phyloP scores from a whole-genome alignment of 92 coral and sea anemone species.

The Porites lobata region DNA sequence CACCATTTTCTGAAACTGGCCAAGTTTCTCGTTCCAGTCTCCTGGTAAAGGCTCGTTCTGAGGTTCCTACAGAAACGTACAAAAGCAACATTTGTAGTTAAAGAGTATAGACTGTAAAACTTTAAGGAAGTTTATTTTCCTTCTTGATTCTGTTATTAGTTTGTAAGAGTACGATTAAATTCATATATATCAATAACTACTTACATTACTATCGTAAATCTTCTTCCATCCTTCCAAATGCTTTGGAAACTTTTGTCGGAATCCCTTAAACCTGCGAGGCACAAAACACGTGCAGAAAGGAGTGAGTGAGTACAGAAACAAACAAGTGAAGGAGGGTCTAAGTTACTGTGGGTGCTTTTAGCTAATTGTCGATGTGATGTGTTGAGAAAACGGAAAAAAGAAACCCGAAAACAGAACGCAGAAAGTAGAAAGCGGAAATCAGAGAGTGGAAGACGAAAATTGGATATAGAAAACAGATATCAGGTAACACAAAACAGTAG shows the following conservation, averaged over 20 bases:
- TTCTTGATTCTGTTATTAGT: too few species aligned
- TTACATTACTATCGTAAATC: constrained; percentile 96
- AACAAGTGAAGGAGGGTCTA: neutral
- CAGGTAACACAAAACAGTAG: too few species aligned
- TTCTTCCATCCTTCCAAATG: constrained; percentile 96
- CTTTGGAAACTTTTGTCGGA: constrained; percentile 91
- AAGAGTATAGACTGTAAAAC: too few species aligned
- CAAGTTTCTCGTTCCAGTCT: constrained; percentile 94
- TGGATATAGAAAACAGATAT: too few species aligned
- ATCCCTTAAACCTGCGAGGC: constrained; percentile 86
- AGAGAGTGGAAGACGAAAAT: too few species aligned
- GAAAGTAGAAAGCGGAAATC: too few species aligned
- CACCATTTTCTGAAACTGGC: constrained; percentile 90
- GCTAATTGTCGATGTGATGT: neutral
- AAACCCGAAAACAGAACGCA: too few species aligned
- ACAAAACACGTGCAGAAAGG: neutral
- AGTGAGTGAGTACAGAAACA: neutral
- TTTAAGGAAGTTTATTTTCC: too few species aligned
- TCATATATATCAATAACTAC: constrained; percentile 16
- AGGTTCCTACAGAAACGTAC: constrained; percentile 76
- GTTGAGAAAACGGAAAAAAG: too few species aligned
- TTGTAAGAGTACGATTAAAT: too few species aligned
- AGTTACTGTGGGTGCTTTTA: neutral
- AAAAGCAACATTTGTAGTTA: too few species aligned
- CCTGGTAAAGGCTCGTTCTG: constrained; percentile 94